Evolutionary conservation across 1,140 invertebrate species (phyloP).

Genomic region (Thereuonema tuberculata): DNA sequence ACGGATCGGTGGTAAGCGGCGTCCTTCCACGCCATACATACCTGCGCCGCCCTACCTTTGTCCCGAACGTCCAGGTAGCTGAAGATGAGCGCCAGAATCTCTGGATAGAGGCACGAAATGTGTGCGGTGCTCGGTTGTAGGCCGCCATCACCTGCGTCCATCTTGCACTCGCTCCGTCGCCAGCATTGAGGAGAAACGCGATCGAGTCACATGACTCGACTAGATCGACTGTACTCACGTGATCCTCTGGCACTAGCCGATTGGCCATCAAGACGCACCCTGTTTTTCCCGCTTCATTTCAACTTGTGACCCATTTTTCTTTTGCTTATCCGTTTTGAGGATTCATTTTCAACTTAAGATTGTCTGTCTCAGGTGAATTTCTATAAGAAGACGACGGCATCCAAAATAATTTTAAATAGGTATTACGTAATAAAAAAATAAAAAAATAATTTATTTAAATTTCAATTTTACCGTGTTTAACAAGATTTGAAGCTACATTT

Average conservation of each 20-base stretch:
- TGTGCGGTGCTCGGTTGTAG: constrained; percentile 35
- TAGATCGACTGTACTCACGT: too few species aligned
- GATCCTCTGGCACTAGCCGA: too few species aligned
- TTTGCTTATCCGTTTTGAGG: too few species aligned
- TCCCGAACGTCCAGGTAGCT: constrained; percentile 73
- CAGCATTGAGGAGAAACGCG: not conserved
- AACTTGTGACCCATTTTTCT: not conserved
- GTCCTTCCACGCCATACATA: constrained; percentile 76
- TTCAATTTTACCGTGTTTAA: too few species aligned
- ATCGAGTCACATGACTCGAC: not conserved
- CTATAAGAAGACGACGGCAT: too few species aligned
- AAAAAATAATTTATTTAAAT: too few species aligned
- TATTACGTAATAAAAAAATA: too few species aligned
- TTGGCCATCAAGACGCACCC: too few species aligned
- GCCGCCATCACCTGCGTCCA: not conserved
- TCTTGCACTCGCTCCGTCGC: not conserved
- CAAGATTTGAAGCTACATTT: too few species aligned
- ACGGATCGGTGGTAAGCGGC: constrained; percentile 74
- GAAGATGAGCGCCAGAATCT: constrained; percentile 83
- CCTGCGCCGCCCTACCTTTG: constrained; percentile 75
- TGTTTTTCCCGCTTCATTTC: not conserved
- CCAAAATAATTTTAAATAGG: too few species aligned
- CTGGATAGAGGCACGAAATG: constrained; percentile 77
- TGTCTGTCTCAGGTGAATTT: too few species aligned
- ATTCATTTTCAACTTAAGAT: too few species aligned